Base-by-base conservation (phyloP, 2,888 invertebrate genomes). In the Cataglyphis rosenhaueri region DNA sequence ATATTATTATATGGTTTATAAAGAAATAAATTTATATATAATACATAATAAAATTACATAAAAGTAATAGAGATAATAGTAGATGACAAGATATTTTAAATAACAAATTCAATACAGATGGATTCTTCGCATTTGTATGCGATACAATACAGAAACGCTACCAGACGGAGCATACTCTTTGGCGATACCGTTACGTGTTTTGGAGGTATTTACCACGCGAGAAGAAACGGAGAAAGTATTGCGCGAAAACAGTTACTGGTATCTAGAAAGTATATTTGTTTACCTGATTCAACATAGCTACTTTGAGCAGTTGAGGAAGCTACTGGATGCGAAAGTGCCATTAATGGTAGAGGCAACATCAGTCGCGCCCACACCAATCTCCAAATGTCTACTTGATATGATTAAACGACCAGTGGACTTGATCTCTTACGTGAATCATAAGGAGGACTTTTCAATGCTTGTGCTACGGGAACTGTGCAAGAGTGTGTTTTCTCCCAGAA, bases 131-230 rank as follows among this genome's bases (percentile, higher is more conserved):
- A 92, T 96, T 66, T 94, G 96, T 66, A 94, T 96, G 88, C 95
- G 95, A 89, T 95, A 95, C 87, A 95, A 95, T 94, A 95, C 95
- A 73, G 95, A 92, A 48, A 87, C 87, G 18, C 86, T 91, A 35
- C 68, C 82, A 10, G 91, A 92, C 21, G 89, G 90, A 12, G 81
- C 89, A 93, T 95, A 96, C 83, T 95, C 96, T 4, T 95, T 97
- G 85, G 97, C 97, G 32, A 96, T 97, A 75, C 97, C 97, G 6
- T 95, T 98, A 84, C 96, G 98, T 90, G 97, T 97, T 95, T 95
- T 98, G 91, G 97, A 98, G 93, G 96, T 97, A 38, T 97, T 97
- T 91, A 97, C 97, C 12, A 84, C 95, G 94, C 73, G 95, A 94
- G 86, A 95, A 92, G 71, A 94, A 93, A 74, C 95, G 92, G 89